These are phyloP conservation scores for Palythoa grandiflora DNA, from an alignment of 92 coral and sea anemone species.

Conservation along the genomic window DNA sequence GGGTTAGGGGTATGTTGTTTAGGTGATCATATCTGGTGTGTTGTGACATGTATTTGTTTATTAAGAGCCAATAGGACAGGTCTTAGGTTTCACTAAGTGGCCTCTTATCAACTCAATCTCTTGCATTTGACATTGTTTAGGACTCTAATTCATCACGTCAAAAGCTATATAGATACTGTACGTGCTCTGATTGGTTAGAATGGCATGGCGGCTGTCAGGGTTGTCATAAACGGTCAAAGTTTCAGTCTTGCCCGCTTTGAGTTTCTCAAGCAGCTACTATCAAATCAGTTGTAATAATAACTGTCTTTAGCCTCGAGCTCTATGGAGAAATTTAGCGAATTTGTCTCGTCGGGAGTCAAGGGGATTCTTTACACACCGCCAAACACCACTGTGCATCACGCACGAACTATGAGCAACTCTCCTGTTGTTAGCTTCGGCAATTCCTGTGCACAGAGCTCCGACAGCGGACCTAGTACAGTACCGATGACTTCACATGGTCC, in stretches of 20 bases:
- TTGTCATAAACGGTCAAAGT: constrained; percentile 48
- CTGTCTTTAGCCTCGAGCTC: constrained; percentile 44
- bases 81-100: constrained; percentile 38
- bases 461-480: constrained; percentile 39
- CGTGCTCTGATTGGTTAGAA: constrained; percentile 47
- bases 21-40: constrained; percentile 18
- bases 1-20: constrained; percentile 21
- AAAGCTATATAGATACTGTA: constrained; percentile 46
- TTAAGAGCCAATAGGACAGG: constrained; percentile 40
- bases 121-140: constrained; percentile 51
- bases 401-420: constrained; percentile 49
- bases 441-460: constrained; percentile 55
- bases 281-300: constrained; percentile 47
- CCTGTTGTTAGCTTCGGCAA: constrained; percentile 39
- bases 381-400: constrained; percentile 67
- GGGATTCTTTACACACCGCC: constrained; percentile 56
- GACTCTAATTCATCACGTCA: constrained; percentile 43
- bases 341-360: constrained; percentile 74
- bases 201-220: constrained; percentile 57
- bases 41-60: constrained; percentile 46
- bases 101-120: constrained; percentile 62
- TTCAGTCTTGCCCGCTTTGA: constrained; percentile 16
- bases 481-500: constrained; percentile 41
- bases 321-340: constrained; percentile 96
- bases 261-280: constrained; percentile 45